These are phyloP conservation scores for Lasiurus cinereus DNA, from an alignment of 2,113 vertebrate species.

Conservation along the genomic window DNA sequence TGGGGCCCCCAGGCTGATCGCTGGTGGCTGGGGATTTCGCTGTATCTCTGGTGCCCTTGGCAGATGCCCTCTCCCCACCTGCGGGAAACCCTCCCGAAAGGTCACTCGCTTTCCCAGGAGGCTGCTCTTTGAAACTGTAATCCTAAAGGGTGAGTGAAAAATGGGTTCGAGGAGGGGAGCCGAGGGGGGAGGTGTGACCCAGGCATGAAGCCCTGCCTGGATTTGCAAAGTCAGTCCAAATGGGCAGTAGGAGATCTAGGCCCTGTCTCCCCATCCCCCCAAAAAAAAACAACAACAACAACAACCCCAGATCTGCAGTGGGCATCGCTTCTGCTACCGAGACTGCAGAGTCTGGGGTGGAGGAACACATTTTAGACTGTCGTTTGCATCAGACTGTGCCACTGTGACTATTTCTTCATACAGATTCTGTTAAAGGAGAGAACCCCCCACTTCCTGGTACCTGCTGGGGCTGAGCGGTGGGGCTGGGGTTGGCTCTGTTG, in stretches of 20 bases:
- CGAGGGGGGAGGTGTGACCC: background rate
- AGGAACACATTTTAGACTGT: background rate
- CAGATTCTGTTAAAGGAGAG: background rate
- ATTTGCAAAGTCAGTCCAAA: background rate
- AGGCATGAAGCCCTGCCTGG: background rate
- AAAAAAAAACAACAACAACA: no score
- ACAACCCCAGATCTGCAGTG: no score
- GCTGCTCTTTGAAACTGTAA: background rate
- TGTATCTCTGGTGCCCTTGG: rapidly evolving
- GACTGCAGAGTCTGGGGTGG: no score
- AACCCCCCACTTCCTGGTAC: rapidly evolving
- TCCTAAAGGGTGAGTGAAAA: background rate
- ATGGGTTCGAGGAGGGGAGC: background rate
- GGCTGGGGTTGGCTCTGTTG: rapidly evolving
- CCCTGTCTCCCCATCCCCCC: background rate
- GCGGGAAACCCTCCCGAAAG: background rate
- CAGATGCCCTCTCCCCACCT: background rate
- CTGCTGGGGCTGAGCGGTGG: no score
- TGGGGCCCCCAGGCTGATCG: rapidly evolving
- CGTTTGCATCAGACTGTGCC: background rate
- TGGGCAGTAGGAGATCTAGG: background rate
- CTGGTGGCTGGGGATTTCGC: rapidly evolving
- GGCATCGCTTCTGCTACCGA: background rate
- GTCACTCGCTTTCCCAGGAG: background rate
- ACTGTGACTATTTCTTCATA: background rate